Percentiles rank a stretch among this genome's conserved stretches.
Evolutionary conservation across 2,888 invertebrate genomes (phyloP).

Genomic region (Monoplex corrugatus): DNA sequence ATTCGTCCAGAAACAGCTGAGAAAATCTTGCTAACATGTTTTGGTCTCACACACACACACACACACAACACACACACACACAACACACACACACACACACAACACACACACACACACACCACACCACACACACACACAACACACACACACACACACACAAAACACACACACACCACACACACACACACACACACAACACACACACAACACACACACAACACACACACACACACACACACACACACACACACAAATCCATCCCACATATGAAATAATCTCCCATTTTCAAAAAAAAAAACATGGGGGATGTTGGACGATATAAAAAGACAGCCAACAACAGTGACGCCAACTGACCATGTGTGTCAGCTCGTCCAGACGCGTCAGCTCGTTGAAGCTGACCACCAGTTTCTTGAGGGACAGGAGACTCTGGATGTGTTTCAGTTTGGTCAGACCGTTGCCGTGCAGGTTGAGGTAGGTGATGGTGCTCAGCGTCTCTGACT

Average conservation of each 20-base stretch:
- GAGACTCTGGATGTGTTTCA: constrained; percentile 70
- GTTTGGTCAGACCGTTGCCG: constrained; percentile 75
- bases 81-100: too few relatives aligned
- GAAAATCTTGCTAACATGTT: neutral
- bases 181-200: neutral
- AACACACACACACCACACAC: neutral
- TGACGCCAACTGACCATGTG: constrained; percentile 71
- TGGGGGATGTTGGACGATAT: too few relatives aligned
- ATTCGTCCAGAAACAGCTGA: neutral
- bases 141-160: too few relatives aligned
- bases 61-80: too few relatives aligned
- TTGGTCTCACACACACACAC: neutral
- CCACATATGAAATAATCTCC: too few relatives aligned
- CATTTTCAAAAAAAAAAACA: too few relatives aligned
- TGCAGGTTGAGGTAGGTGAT: constrained; percentile 78
- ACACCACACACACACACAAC: neutral
- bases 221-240: neutral
- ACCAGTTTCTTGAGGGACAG: constrained; percentile 72
- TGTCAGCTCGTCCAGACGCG: constrained; percentile 77
- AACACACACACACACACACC: neutral
- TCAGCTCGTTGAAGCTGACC: constrained; percentile 80
- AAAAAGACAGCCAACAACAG: neutral
- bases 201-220: neutral
- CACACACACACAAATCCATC: neutral
- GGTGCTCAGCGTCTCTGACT: constrained; percentile 64